Conservation (phyloP, 2,797 vertebrate species). For the Liasis olivaceus region DNA sequence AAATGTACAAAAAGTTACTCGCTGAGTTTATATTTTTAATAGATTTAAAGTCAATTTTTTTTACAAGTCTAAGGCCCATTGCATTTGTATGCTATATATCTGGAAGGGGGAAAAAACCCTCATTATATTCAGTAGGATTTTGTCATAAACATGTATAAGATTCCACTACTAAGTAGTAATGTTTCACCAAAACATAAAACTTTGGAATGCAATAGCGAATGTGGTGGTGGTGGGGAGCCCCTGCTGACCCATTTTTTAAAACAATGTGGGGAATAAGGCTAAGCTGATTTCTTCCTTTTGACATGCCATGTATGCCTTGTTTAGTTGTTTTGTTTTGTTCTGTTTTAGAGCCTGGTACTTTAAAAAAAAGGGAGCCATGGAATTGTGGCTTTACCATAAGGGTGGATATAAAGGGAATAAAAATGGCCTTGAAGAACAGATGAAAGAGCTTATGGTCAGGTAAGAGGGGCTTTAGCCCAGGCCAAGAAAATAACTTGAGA, state of each 20-base stretch:
- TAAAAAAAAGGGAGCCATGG: background rate
- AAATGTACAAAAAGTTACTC: background rate
- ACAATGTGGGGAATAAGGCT: background rate
- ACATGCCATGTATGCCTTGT: background rate
- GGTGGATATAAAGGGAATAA: background rate
- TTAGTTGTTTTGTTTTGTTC: background rate
- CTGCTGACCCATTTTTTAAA: background rate
- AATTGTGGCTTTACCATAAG: background rate
- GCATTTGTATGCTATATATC: background rate
- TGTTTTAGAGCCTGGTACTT: background rate
- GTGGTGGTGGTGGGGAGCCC: background rate
- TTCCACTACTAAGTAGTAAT: background rate
- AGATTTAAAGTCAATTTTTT: background rate
- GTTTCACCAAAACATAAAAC: background rate
- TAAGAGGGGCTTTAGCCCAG: background rate
- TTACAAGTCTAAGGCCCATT: background rate
- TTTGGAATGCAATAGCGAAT: background rate
- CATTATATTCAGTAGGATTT: background rate
- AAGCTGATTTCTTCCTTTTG: background rate
- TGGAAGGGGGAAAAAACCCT: background rate
- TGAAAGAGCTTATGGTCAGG: background rate
- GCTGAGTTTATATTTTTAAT: background rate
- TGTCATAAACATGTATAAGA: background rate
- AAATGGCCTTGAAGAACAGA: background rate
- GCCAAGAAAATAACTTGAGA: background rate